A percentile compares a stretch with the other conserved stretches of the same genome.
Conservation (phyloP, 2,888 invertebrate species). For the Megamerina dolium region DNA sequence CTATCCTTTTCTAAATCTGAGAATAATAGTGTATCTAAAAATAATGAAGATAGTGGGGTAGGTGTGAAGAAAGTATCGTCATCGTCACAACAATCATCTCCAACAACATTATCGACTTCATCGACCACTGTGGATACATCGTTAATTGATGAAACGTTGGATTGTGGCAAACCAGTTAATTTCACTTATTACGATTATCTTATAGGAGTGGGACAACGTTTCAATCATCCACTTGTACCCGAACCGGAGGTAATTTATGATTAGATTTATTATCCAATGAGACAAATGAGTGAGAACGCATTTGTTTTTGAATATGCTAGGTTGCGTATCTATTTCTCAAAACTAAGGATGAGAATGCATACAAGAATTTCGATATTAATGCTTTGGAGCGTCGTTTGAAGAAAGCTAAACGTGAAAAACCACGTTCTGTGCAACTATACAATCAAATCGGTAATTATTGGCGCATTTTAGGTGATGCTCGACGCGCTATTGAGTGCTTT, state of each 20-base stretch:
- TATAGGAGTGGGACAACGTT: constrained; percentile 75
- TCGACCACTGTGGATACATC: constrained; percentile 17
- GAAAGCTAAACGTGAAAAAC: constrained; percentile 76
- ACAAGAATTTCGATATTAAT: constrained; percentile 68
- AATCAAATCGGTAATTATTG: constrained; percentile 90
- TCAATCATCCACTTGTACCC: constrained; percentile 75
- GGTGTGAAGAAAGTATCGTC: constrained; percentile 11
- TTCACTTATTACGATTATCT: constrained; percentile 85
- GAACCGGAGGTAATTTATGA: constrained; percentile 60
- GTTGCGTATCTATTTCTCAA: constrained; percentile 69
- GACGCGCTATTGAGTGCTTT: constrained; percentile 84
- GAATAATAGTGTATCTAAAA: constrained; percentile 7
- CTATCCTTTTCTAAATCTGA: constrained; percentile 2
- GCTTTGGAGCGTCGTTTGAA: constrained; percentile 67
- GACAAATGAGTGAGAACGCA: background rate
- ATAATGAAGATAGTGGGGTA: constrained; percentile 2
- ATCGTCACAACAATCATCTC: constrained; percentile 10
- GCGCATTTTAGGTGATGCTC: constrained; percentile 82
- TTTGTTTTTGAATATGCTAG: constrained; percentile 30
- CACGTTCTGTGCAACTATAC: constrained; percentile 64
- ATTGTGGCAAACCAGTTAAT: constrained; percentile 81
- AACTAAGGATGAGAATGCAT: constrained; percentile 51
- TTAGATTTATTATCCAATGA: background rate
- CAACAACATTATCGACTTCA: background rate
- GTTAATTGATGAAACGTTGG: constrained; percentile 58